Evolutionary conservation across 1,140 invertebrate species (phyloP), one percentile per base, ranked within the genome.

Genomic region (Acromyrmex charruanus): DNA sequence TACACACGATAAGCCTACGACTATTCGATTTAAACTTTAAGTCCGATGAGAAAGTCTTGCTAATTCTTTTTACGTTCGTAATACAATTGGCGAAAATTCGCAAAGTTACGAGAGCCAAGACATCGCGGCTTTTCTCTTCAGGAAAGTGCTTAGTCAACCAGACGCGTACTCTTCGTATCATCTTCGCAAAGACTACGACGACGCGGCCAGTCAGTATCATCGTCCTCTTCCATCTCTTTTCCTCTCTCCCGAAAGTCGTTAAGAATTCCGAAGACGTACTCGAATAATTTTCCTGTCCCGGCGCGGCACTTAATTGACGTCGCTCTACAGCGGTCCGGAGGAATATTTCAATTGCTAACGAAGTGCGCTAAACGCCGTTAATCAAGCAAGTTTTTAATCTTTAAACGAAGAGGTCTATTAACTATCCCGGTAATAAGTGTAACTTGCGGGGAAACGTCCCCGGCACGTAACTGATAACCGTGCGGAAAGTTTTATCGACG

Each of bases 321-420:
- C 87, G 31, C 39, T 49, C 61, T 25, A 77, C 66, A 51, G 44
- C 86, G 86, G 65, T 28, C 51, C 79, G 18, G 18, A 25, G 35
- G 35, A 49, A 69, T 55, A 87, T 87, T 84, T 89, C 86, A 87
- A 87, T 88, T 77, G 79, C 71, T 77, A 88, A 89, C 79, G 28
- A 89, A 85, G 71, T 77, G 71, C 59, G 39, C 65, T 68, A 75
- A 87, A 58, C 68, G 59, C 53, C 79, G 79, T 82, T 89, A 79
- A 89, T 85, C 63, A 85, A 72, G 84, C 72, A 77, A 85, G 77
- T 74, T 85, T 85, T 89, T 86, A 74, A 89, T 88, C 51, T 75
- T 77, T 63, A 71, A 74, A 80, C 77, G 63, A 69, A 86, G 58
- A 80, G 55, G 68, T 87, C 53, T 55, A 49, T 79, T 35, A 80